Percentiles rank a stretch among this genome's conserved stretches.
Evolutionary conservation across 2,113 vertebrate species (phyloP).

Genomic region (Cynocephalus volans): DNA sequence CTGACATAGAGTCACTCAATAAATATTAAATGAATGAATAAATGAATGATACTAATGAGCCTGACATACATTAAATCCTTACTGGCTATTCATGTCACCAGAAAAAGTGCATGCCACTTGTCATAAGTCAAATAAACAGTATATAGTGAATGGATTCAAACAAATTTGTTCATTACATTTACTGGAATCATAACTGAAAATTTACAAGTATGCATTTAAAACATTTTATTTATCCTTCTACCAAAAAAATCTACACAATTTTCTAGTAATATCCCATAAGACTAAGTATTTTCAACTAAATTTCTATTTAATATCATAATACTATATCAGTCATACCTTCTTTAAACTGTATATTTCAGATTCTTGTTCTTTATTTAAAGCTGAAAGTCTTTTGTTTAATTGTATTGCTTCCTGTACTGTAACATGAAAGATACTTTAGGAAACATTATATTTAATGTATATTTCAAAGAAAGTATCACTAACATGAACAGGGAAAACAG

Average conservation of each 20-base stretch:
- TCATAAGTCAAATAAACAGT: slow-evolving; percentile 35
- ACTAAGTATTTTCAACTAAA: slow-evolving; percentile 48
- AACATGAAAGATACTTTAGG: slow-evolving; percentile 71
- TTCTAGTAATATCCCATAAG: slow-evolving; percentile 61
- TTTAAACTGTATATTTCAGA: slow-evolving; percentile 91
- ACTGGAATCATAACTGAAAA: slow-evolving; percentile 62
- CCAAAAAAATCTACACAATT: slow-evolving; percentile 35
- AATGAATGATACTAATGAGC: slow-evolving; percentile 11
- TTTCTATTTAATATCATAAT: slow-evolving; percentile 51
- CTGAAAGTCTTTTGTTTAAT: slow-evolving; percentile 92
- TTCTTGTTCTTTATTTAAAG: slow-evolving; percentile 92
- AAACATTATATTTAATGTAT: slow-evolving; percentile 46
- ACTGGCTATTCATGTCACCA: neutral
- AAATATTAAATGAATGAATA: neutral
- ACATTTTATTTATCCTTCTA: slow-evolving; percentile 40
- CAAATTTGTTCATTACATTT: slow-evolving; percentile 45
- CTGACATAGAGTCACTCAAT: neutral
- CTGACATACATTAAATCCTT: neutral
- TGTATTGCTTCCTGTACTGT: slow-evolving; percentile 94
- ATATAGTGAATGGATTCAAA: slow-evolving; percentile 60
- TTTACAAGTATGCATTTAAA: slow-evolving; percentile 44
- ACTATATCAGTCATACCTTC: slow-evolving; percentile 89
- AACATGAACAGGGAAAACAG: slow-evolving; percentile 45
- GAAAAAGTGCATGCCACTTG: slow-evolving; percentile 40
- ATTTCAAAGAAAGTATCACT: slow-evolving; percentile 67